These are phyloP conservation scores for Cercopithecus mona DNA, from an alignment of 2,113 vertebrate species.

Conservation along the genomic window DNA sequence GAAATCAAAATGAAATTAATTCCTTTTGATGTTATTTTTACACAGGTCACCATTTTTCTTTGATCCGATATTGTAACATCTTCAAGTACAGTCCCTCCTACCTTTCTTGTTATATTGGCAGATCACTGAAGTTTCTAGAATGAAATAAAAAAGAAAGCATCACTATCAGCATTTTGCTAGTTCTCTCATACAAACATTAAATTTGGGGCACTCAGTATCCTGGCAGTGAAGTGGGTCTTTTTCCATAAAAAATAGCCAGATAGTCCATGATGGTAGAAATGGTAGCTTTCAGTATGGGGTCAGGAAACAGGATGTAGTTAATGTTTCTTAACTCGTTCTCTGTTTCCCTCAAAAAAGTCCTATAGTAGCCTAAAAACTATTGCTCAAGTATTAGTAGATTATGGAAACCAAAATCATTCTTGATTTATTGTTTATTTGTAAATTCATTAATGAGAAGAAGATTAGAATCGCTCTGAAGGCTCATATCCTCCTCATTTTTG, in stretches of 20 bases:
- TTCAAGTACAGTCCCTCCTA: constrained; percentile 28
- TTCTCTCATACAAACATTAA: background rate
- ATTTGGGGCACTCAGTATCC: background rate
- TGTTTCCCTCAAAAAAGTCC: background rate
- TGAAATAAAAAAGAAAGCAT: background rate
- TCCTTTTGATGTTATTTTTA: constrained; percentile 57
- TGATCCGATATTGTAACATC: constrained; percentile 3
- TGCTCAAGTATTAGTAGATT: background rate
- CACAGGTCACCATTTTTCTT: constrained; percentile 41
- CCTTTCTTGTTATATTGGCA: background rate
- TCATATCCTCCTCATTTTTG: background rate
- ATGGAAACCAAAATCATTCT: background rate
- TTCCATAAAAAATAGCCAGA: background rate
- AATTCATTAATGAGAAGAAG: background rate
- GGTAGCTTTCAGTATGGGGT: background rate
- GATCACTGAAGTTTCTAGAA: background rate
- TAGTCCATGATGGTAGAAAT: background rate
- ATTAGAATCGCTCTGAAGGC: background rate
- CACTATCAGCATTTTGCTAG: background rate
- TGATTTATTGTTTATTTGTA: background rate
- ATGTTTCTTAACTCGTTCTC: background rate
- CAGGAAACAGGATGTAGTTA: background rate
- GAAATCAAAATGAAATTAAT: constrained; percentile 61
- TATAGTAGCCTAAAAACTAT: background rate
- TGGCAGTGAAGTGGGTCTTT: background rate